Conservation (phyloP, 2,797 vertebrate species). For the Petrocephalus schoutedeni region DNA sequence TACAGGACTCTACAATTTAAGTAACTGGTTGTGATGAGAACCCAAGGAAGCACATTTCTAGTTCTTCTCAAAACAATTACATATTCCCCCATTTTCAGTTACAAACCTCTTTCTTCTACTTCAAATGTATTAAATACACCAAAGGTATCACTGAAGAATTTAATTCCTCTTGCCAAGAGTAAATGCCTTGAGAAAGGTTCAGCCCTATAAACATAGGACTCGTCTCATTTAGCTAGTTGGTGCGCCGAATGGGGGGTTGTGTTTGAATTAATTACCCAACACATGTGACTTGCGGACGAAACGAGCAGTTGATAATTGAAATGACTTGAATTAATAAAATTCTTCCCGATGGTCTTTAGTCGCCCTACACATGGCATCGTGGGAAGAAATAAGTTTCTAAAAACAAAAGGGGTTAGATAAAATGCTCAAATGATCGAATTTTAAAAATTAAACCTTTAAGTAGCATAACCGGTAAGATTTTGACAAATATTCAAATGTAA, state of each 20-base stretch:
- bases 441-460: background rate
- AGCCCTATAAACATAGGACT: background rate
- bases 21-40: background rate
- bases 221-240: background rate
- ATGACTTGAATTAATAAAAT: background rate
- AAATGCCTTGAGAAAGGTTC: background rate
- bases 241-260: background rate
- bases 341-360: background rate
- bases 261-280: constrained; percentile 1
- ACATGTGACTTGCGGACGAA: background rate
- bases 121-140: background rate
- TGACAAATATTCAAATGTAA: background rate
- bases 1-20: background rate
- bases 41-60: background rate
- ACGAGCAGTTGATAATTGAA: background rate
- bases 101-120: background rate
- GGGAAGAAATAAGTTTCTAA: background rate
- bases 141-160: background rate
- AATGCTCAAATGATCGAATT: background rate
- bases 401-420: background rate
- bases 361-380: background rate
- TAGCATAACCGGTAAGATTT: background rate
- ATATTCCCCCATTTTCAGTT: background rate
- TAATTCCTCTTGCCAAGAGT: background rate
- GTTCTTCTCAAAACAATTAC: background rate